Base-by-base conservation (phyloP, 2,797 vertebrate genomes). In the Dipus sagitta region DNA sequence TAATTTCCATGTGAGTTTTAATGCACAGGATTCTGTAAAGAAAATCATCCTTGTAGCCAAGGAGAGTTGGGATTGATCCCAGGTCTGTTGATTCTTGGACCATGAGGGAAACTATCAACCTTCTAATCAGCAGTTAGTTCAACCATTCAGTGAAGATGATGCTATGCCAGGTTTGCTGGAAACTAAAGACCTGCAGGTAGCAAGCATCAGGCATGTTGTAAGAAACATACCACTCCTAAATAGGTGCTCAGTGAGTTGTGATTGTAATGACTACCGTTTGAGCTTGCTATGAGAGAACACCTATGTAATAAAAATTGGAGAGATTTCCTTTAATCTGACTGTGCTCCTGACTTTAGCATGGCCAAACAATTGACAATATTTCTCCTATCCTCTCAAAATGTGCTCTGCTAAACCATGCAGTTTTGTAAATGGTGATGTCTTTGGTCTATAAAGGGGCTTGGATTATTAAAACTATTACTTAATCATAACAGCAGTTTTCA, bases 51-150 rank as follows among this genome's bases (percentile, higher is more conserved):
- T 85, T 88, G 64, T 28, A 70, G 72, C 60, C 52, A 74, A 60
- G 24, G 24, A 84, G 67, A 88, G 70, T n/a, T 88, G 68, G 38
- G 34, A 84, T 83, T 65, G 82, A 74, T 65, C 34, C 74, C 62
- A 91, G 60, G 11, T 76, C 70, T 28, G 60, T 60, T 81, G 77
- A 86, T 88, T 88, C 47, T 92, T 93, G n/a, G 67, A 77, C 77
- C n/a, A 10, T 20, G 70, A 84, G 68, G 42, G 28, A 87, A 77
- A 70, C 47, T 34, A n/a, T 85, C 58, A 68, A 78, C 32, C 23
- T 89, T 86, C 65, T 62, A 92, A 58, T 84, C 23, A 58, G 38
- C 3, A 13, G 32, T 79, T 77, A 65, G 15, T 42, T 67, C 30
- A 77, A 20, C 74, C 60, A 81, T 70, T 92, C 92, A 92, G 30